Base-by-base conservation (phyloP, 1,140 invertebrate species). In the Nasonia giraulti region DNA sequence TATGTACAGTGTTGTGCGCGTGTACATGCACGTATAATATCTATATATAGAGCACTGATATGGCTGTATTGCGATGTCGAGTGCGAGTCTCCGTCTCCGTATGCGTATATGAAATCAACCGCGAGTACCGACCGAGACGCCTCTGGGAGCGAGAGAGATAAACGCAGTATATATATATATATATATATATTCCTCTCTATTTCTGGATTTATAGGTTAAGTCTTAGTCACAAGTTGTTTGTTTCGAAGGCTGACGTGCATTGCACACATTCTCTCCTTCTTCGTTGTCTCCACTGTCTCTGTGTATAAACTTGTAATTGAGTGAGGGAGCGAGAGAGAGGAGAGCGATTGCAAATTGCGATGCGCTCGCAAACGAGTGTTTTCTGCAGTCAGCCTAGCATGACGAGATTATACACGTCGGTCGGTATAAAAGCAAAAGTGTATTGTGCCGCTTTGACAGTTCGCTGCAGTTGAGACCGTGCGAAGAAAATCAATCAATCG, bases 131-230 rank as follows among this genome's bases (percentile, higher is more conserved):
- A 50, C 47, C 47, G 47, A 50, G 14, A 50, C 47, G 47, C 47
- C 47, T 50, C 47, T 50, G 14, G 47, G 12, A 50, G 47, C 47
- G 1, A 50, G 10, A 1, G 10, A 50, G 47, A 50, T 50, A 50
- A 50, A 50, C 47, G 47, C 10, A 50, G 14, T 11, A 2, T 5
- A 27, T 31, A 33, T 31, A 71, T 31, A 71, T 11, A 2, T 5
- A 27, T 31, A 33, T 31, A 71, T 31, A 71, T 20, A 33, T 17
- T 44, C 40, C 23, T 50, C 4, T 44, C 66, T 79, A 79, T 84
- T 66, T 80, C 74, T 73, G 40, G 47, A 78, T 80, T 84, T 84
- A 23, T 73, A 84, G 83, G 83, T 84, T 84, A 84, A 23, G n/a
- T 74, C 20, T 79, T 80, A 84, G 69, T 84, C 66, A 73, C 27